phyloP scores from a whole-genome alignment of 2,888 invertebrate genomes.

The Athrips mouffetella region DNA sequence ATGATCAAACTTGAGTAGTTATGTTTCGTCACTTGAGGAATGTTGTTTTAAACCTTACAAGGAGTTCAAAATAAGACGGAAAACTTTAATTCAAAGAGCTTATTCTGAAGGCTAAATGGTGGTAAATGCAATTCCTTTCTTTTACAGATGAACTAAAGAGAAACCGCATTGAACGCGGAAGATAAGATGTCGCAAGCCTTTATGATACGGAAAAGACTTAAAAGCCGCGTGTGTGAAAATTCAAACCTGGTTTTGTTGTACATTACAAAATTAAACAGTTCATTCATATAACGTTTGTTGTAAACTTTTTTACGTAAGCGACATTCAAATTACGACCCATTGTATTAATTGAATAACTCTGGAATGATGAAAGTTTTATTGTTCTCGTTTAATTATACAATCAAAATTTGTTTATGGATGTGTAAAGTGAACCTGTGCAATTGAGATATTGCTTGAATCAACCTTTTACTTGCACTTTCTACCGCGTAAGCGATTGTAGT shows the following conservation, averaged over 20 bases:
- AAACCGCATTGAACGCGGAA: neutral
- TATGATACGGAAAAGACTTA: conserved; percentile 42
- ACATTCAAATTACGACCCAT: conserved; percentile 49
- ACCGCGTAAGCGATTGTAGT: neutral
- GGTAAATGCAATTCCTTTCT: neutral
- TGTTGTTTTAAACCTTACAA: no score
- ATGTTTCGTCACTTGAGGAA: conserved; percentile 26
- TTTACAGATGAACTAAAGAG: neutral
- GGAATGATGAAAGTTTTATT: conserved; percentile 23
- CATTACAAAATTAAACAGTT: conserved; percentile 54
- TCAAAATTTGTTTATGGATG: conserved; percentile 7
- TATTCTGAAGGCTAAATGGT: conserved; percentile 27
- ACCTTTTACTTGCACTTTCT: neutral
- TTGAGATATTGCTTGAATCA: neutral
- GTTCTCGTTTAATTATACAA: conserved; percentile 19
- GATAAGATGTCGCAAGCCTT: conserved; percentile 5
- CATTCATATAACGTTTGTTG: conserved; percentile 47
- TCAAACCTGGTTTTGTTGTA: conserved; percentile 37
- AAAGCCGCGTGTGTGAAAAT: conserved; percentile 44
- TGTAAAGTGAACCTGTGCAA: conserved; percentile 1
- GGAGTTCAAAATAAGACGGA: no score
- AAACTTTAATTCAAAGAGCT: no score
- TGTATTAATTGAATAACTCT: conserved; percentile 53
- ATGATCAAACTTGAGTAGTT: conserved; percentile 1
- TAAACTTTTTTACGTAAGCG: conserved; percentile 54